Base-by-base conservation (phyloP, 2,113 vertebrate genomes). In the Podarcis muralis region DNA sequence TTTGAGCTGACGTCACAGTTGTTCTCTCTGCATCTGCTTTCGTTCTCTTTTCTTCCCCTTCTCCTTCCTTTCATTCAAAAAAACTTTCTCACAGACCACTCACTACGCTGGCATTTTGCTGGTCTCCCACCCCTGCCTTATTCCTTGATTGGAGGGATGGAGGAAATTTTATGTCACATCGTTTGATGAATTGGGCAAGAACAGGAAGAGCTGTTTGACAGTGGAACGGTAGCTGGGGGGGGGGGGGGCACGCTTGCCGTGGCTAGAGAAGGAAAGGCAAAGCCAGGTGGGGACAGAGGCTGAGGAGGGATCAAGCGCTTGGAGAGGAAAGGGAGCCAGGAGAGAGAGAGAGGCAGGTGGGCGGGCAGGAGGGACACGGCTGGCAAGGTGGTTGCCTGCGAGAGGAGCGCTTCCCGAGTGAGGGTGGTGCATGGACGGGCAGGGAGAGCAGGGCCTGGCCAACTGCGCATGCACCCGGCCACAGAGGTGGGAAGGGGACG, bases 81-180 rank as follows among this genome's bases (percentile, higher is more conserved):
- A 2, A 32, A 75, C 22, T 57, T 74, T 87, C 74, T 62, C 53
- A 53, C 53, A 65, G 53, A 75, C 68, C 12, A 66, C 32, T 81
- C 57, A 59, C 40, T 72, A 23, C 11, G 25, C 22, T 40, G 4
- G 22, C 32, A 25, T 2, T 77, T 43, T 69, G 30, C 71, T 72
- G n/a, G 48, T 66, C 71, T 83, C n/a, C 74, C 30, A 84, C 16
- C 43, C 87, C 81, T 77, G 87, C 81, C 87, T 78, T 88, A 88
- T 83, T 83, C 72, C 74, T 88, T 78, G 40, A 77, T 6, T 84
- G n/a, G 25, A 84, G 40, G 53, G n/a, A 77, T 16, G 43, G 40
- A 77, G 74, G 30, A 77, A 76, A 0, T 68, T 68, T 77, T 53
- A 53, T 30, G n/a, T 37, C 43, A 68, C 35, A 18, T 76, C 65